A percentile compares a stretch with the other conserved stretches of the same genome.
These are phyloP conservation scores for Drosophila teissieri DNA, from an alignment of 1,140 invertebrate species.

Conservation along the genomic window DNA sequence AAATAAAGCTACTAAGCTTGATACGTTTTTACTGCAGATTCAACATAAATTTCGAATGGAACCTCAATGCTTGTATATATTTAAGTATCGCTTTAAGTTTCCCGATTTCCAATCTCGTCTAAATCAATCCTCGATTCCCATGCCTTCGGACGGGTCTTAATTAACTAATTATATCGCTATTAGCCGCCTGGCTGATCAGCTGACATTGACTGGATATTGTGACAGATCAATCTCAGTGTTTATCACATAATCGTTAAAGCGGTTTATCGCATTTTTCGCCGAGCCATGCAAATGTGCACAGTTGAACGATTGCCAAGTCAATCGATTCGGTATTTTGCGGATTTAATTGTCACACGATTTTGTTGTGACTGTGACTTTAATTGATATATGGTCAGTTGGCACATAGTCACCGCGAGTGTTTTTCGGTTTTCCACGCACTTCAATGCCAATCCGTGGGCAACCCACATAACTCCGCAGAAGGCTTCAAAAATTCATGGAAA, in stretches of 20 bases:
- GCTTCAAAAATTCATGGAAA: slow-evolving; percentile 71
- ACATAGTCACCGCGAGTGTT: slow-evolving; percentile 48
- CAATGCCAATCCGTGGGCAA: slow-evolving; percentile 58
- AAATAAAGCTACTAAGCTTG: neutral
- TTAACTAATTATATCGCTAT: slow-evolving; percentile 27
- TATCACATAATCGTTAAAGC: slow-evolving; percentile 59
- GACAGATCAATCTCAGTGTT: slow-evolving; percentile 55
- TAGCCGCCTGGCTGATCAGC: slow-evolving; percentile 32
- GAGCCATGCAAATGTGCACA: slow-evolving; percentile 70
- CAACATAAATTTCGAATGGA: too few relatives aligned
- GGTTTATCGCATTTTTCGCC: slow-evolving; percentile 70
- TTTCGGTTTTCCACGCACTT: slow-evolving; percentile 61
- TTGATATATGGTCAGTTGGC: slow-evolving; percentile 66
- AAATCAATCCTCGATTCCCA: neutral
- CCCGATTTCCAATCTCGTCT: neutral
- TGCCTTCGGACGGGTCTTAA: slow-evolving; percentile 17
- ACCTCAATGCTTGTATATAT: too few relatives aligned
- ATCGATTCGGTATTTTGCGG: slow-evolving; percentile 43
- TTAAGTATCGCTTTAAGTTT: neutral
- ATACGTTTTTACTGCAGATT: neutral
- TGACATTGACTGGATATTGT: slow-evolving; percentile 57
- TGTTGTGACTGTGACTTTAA: slow-evolving; percentile 77
- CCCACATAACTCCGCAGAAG: slow-evolving; percentile 62
- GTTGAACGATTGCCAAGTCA: slow-evolving; percentile 66
- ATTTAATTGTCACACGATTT: slow-evolving; percentile 75